Conservation (phyloP, 2,888 invertebrate species). For the Epirrita christyi region DNA sequence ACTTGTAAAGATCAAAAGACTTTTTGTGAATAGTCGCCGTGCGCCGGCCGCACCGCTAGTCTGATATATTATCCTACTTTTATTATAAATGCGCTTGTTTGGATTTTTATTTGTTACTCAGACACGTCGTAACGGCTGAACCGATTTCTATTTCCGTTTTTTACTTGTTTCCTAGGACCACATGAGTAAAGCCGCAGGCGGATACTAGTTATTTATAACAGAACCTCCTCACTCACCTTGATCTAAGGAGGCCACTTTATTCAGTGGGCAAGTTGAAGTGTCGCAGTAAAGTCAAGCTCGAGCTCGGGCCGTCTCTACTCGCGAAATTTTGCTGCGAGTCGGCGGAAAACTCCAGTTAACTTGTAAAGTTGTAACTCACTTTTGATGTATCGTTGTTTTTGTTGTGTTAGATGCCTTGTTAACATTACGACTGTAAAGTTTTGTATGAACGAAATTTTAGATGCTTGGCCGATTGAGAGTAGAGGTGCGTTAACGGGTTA, state of each 20-base stretch:
- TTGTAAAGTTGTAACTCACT: slow-evolving; percentile 79
- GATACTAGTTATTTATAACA: slow-evolving; percentile 36
- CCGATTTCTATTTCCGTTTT: no score
- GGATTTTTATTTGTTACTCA: no score
- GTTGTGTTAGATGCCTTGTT: slow-evolving; percentile 70
- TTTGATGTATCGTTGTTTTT: slow-evolving; percentile 82
- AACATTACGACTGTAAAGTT: slow-evolving; percentile 70
- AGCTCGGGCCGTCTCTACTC: slow-evolving; percentile 53
- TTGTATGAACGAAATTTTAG: slow-evolving; percentile 58
- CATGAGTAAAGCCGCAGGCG: no score
- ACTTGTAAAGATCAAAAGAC: slow-evolving; percentile 46
- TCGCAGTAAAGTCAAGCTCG: slow-evolving; percentile 57
- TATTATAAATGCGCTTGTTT: no score
- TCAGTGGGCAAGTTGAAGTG: slow-evolving; percentile 55
- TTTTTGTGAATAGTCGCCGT: slow-evolving; percentile 44
- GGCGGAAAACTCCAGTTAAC: slow-evolving; percentile 69
- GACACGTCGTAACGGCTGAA: no score
- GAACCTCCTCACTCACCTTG: slow-evolving; percentile 32
- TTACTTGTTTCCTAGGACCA: no score
- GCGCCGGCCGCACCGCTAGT: slow-evolving; percentile 28
- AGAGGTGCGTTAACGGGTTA: slow-evolving; percentile 19
- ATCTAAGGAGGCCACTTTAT: slow-evolving; percentile 50
- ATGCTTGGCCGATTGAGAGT: slow-evolving; percentile 51
- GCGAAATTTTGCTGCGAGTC: slow-evolving; percentile 64
- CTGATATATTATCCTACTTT: slow-evolving; percentile 17